Base-by-base conservation (phyloP, 1,140 invertebrate genomes). In the Pogonus chalceus region DNA sequence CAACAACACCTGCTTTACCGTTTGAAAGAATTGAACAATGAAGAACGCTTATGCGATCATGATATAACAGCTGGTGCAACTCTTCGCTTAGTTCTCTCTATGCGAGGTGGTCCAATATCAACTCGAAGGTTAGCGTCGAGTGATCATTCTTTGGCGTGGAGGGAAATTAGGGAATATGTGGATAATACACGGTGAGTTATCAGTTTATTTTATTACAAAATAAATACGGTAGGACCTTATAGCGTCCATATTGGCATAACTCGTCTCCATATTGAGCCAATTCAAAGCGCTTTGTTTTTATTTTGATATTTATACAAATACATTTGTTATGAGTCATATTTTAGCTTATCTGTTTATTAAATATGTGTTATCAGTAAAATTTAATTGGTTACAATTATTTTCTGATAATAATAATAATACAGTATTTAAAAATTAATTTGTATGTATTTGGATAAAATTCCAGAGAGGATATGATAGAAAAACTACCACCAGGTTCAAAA, bases 1-100 rank as follows among this genome's bases (percentile, higher is more conserved):
- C 83, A 88, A 55, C 85, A 88, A 68, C 84, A 87, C 70, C 70
- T 88, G 35, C 75, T 88, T 35, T 85, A 82, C 72, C 81, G 82
- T 66, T 73, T 80, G 2, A 72, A 79, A 24, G 85, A 87, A 69
- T 66, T 88, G 52, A 78, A 82, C 24, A 82, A 89, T 70, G 76
- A 79, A 26, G 70, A 76, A 16, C 79, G 77, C 57, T 73, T 88
- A 4, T 75, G 78, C 58, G 82, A 86, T 63, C 80, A 83, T 61
- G 75, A 77, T 20, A 81, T 88, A 47, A 69, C 72, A 49, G 79
- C 82, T 68, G 85, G 85, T 26, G 77, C 84, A 16, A 81, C 78
- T 20, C 69, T 89, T 14, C 81, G 81, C 59, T 73, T 89, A 20
- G 84, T 88, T 48, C 68, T 87, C 46, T 81, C 81, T n/a, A 81